Percentiles rank a stretch among this genome's conserved stretches.
Evolutionary conservation across 2,797 vertebrate species (phyloP).

Genomic region (Buceros bicornis): DNA sequence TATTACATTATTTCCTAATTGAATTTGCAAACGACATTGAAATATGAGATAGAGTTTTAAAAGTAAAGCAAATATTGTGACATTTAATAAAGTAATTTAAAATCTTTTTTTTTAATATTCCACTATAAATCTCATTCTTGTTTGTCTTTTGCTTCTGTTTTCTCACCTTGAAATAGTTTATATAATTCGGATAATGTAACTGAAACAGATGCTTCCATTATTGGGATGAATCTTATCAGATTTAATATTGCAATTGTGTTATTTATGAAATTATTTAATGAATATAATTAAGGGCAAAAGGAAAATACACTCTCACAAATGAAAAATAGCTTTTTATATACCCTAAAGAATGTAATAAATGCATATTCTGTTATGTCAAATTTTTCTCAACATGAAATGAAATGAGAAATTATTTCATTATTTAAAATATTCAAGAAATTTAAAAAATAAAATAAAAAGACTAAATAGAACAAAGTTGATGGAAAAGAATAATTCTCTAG

Average conservation of each 20-base stretch:
- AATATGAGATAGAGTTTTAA: not conserved
- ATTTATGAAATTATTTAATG: not conserved
- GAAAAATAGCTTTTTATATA: not conserved
- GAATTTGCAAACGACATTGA: not conserved
- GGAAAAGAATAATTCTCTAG: not conserved
- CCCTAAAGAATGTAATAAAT: not conserved
- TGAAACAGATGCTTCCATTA: not conserved
- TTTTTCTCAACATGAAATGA: not conserved
- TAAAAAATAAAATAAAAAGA: not conserved
- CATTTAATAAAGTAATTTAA: not conserved
- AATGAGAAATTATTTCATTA: not conserved
- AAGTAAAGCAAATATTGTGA: not conserved
- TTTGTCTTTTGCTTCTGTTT: not conserved
- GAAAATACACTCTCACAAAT: not conserved
- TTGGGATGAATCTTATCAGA: not conserved
- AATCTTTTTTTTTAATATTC: not conserved
- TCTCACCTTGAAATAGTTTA: not conserved
- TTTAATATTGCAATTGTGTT: not conserved
- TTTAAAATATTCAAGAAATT: not conserved
- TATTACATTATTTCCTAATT: too few species aligned
- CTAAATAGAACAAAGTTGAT: not conserved
- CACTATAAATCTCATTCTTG: not conserved
- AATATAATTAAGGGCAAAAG: not conserved
- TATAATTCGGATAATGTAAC: not conserved
- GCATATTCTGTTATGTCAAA: not conserved